Evolutionary conservation across 2,797 vertebrate genomes (phyloP).

Genomic region (Falco peregrinus): DNA sequence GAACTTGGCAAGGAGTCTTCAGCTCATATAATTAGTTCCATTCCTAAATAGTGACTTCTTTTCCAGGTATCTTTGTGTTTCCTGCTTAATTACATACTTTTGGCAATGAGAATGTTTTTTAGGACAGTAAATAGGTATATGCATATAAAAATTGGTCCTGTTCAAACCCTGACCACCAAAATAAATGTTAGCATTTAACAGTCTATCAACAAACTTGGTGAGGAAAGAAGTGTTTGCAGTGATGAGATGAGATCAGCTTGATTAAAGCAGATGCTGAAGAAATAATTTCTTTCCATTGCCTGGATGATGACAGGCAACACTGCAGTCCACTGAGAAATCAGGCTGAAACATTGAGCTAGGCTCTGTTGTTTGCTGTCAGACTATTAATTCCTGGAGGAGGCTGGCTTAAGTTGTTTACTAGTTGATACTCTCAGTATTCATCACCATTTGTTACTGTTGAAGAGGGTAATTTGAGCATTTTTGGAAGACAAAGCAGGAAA

Average conservation of each 20-base stretch:
- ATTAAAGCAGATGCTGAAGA: background rate
- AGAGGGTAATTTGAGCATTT: slow-evolving; percentile 20
- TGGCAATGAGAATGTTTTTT: background rate
- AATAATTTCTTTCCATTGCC: background rate
- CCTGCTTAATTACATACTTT: background rate
- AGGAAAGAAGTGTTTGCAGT: background rate
- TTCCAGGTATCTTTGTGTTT: background rate
- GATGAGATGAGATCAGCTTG: background rate
- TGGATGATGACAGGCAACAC: background rate
- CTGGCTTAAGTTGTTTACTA: slow-evolving; percentile 45
- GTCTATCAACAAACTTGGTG: fast-evolving
- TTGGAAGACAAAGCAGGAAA: background rate
- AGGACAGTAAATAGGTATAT: background rate
- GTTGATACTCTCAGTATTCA: slow-evolving; percentile 29
- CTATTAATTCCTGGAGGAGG: slow-evolving; percentile 48
- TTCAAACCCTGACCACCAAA: background rate
- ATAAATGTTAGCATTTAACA: background rate
- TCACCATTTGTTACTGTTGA: background rate
- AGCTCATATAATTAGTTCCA: background rate
- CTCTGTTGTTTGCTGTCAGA: background rate
- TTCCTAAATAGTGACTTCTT: background rate
- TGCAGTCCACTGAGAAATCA: slow-evolving; percentile 48
- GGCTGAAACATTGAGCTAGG: background rate
- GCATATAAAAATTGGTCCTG: background rate
- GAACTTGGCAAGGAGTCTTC: background rate